Evolutionary conservation across 1,140 invertebrate genomes (phyloP).

Genomic region (Cotesia vestalis): DNA sequence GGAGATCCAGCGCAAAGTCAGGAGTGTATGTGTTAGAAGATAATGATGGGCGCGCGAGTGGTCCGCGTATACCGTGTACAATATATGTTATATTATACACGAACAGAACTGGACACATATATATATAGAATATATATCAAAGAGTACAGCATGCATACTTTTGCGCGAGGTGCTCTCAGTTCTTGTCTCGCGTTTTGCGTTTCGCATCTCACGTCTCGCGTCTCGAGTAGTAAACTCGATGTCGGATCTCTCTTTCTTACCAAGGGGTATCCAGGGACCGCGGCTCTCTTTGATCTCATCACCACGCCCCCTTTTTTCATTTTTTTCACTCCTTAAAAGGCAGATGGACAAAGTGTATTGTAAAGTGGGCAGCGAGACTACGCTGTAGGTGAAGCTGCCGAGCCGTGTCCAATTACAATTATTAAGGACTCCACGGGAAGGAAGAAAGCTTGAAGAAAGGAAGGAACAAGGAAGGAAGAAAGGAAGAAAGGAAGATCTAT

Average conservation of each 20-base stretch:
- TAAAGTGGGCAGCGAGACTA: constrained; percentile 65
- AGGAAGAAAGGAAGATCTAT: constrained; percentile 40
- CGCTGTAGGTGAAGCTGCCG: constrained; percentile 66
- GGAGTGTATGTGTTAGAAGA: too few species aligned
- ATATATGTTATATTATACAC: too few species aligned
- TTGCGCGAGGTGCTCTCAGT: constrained; percentile 15
- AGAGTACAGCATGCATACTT: constrained; percentile 26
- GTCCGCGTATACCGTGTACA: neutral
- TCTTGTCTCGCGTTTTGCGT: constrained; percentile 20
- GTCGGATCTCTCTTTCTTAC: constrained; percentile 24
- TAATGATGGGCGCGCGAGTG: too few species aligned
- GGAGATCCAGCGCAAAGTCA: too few species aligned
- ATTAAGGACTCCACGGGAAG: constrained; percentile 60
- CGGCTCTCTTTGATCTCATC: constrained; percentile 64
- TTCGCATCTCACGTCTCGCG: constrained; percentile 25
- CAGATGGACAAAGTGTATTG: constrained; percentile 68
- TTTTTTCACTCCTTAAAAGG: constrained; percentile 67
- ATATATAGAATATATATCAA: neutral
- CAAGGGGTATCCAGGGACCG: constrained; percentile 43
- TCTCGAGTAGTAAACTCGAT: constrained; percentile 31
- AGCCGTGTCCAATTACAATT: constrained; percentile 68
- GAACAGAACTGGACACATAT: neutral
- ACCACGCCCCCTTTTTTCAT: constrained; percentile 66
- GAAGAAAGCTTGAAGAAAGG: constrained; percentile 32
- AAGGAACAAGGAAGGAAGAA: constrained; percentile 33